A percentile compares a stretch with the other conserved stretches of the same genome.
Conservation (phyloP, 2,888 invertebrate genomes). For the Anorthoa munda region DNA sequence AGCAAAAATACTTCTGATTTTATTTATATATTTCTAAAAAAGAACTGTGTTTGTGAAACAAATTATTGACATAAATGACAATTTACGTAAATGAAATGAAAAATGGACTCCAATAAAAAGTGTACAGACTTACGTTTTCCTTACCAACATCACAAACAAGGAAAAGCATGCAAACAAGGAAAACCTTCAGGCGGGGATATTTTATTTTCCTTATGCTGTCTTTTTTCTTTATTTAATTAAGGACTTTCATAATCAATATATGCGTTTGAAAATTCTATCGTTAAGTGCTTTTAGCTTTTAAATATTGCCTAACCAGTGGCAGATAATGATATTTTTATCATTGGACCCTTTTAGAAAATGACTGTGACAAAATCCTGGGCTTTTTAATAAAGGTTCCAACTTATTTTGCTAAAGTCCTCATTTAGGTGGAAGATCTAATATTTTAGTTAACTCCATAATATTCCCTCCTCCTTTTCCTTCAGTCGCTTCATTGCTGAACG, state of each 20-base stretch:
- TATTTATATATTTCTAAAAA: neutral
- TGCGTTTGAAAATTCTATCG: neutral
- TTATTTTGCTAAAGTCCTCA: neutral
- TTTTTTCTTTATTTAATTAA: neutral
- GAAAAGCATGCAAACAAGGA: slow-evolving; percentile 4
- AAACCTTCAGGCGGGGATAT: neutral
- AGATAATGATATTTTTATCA: too few relatives aligned
- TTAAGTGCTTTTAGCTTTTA: too few relatives aligned
- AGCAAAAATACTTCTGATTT: neutral
- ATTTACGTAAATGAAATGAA: neutral
- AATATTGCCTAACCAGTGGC: too few relatives aligned
- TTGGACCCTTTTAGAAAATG: neutral
- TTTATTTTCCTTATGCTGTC: neutral
- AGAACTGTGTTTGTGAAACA: neutral
- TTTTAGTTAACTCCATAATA: neutral
- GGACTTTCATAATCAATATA: neutral
- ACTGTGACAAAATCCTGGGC: neutral
- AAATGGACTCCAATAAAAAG: neutral
- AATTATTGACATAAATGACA: too few relatives aligned
- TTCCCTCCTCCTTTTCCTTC: neutral
- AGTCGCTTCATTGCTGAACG: neutral
- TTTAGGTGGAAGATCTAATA: neutral
- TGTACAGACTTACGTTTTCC: neutral
- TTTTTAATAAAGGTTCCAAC: neutral
- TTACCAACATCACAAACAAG: neutral